Evolutionary conservation across 2,113 vertebrate genomes (phyloP).

Genomic region (Uropsilus gracilis): DNA sequence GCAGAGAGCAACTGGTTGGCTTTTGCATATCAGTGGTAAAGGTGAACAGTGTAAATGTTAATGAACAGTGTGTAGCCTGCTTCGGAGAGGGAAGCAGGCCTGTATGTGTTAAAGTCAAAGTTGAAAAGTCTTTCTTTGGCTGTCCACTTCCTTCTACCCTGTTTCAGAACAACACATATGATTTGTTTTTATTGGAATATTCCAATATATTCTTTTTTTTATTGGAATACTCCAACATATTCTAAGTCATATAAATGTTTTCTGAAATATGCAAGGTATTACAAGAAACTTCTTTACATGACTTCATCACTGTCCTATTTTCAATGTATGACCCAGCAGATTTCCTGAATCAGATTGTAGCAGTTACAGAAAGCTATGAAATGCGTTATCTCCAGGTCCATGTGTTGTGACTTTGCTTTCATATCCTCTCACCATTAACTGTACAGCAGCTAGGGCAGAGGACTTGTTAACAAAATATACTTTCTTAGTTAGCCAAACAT

Average conservation of each 20-base stretch:
- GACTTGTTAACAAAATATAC: background rate
- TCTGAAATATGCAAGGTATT: conserved; percentile 53
- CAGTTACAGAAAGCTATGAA: conserved; percentile 10
- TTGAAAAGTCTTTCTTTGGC: too few species aligned
- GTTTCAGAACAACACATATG: background rate
- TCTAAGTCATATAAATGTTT: background rate
- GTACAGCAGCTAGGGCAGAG: conserved; percentile 6
- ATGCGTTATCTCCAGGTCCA: background rate
- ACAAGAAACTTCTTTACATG: conserved; percentile 68
- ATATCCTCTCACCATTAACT: conserved; percentile 39
- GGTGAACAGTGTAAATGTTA: too few species aligned
- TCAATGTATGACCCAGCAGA: conserved; percentile 60
- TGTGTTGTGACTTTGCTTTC: conserved; percentile 60
- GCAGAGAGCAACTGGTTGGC: too few species aligned
- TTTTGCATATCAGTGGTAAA: too few species aligned
- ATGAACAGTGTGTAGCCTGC: too few species aligned
- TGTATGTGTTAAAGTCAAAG: too few species aligned
- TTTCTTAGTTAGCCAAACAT: conserved; percentile 47
- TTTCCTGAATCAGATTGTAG: conserved; percentile 56
- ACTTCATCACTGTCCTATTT: conserved; percentile 59
- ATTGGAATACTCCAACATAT: background rate
- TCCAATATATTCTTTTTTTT: conserved; percentile 16
- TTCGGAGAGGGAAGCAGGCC: too few species aligned
- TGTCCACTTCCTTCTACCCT: too few species aligned
- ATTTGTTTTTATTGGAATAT: background rate